phyloP scores from a whole-genome alignment of 2,888 invertebrate species.

The Apomyelois bistriatella region DNA sequence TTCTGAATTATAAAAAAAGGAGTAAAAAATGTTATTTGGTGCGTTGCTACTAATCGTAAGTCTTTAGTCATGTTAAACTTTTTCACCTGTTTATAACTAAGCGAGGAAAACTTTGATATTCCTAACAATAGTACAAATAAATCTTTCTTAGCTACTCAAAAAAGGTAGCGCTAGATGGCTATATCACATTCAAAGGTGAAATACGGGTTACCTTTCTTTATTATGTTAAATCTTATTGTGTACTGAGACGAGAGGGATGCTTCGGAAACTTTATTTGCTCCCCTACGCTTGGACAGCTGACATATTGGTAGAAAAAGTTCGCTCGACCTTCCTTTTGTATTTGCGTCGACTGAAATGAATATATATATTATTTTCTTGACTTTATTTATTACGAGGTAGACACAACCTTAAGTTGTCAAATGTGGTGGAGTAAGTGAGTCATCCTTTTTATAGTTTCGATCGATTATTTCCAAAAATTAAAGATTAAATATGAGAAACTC shows the following conservation, averaged over 20 bases:
- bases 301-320: slow-evolving; percentile 59
- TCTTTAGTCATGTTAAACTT: no score
- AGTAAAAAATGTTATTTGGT: no score
- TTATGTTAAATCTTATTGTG: slow-evolving; percentile 65
- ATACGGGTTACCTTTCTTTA: slow-evolving; percentile 40
- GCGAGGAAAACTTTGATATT: background rate
- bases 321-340: slow-evolving; percentile 56
- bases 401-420: no score
- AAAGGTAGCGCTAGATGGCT: background rate
- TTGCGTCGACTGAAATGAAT: slow-evolving; percentile 16
- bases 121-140: background rate
- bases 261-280: slow-evolving; percentile 33
- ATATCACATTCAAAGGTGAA: slow-evolving; percentile 14
- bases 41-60: no score
- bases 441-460: no score
- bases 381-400: no score
- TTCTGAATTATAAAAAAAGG: no score
- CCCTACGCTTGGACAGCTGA: slow-evolving; percentile 52
- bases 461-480: no score
- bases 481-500: no score
- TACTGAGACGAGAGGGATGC: slow-evolving; percentile 11
- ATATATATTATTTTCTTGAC: no score
- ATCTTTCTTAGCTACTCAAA: background rate
- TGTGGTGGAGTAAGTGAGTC: no score
- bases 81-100: no score